These are phyloP conservation scores for Chaetops frenatus DNA, from an alignment of 2,113 vertebrate species.

Conservation along the genomic window DNA sequence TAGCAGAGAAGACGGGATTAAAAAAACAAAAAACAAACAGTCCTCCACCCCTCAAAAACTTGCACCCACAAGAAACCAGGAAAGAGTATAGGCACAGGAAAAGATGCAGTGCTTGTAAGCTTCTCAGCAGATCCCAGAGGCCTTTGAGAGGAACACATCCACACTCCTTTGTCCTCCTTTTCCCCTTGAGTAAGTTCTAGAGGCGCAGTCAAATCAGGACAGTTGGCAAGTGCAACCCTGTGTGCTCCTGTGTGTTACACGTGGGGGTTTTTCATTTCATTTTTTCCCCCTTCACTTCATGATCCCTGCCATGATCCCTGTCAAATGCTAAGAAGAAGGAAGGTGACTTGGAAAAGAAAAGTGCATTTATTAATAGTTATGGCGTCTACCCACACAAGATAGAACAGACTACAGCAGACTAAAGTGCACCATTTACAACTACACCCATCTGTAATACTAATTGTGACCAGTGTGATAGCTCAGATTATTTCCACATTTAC, in stretches of 20 bases:
- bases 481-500: not conserved
- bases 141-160: too few relatives aligned
- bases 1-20: not conserved
- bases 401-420: not conserved
- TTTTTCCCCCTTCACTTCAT: not conserved
- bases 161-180: too few relatives aligned
- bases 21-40: not conserved
- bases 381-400: not conserved
- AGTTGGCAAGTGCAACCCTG: too few relatives aligned
- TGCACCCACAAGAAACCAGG: not conserved
- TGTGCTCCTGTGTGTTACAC: too few relatives aligned
- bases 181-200: too few relatives aligned
- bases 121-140: too few relatives aligned
- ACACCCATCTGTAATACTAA: not conserved
- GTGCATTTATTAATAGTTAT: not conserved
- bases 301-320: too few relatives aligned
- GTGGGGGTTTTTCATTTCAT: not conserved
- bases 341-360: not conserved
- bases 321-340: not conserved
- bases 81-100: not conserved
- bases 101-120: too few relatives aligned
- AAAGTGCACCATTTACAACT: not conserved
- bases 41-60: too few relatives aligned
- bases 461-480: not conserved
- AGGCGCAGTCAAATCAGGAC: too few relatives aligned